phyloP scores from a whole-genome alignment of 2,888 invertebrate species.

The Melinaea marsaeus region DNA sequence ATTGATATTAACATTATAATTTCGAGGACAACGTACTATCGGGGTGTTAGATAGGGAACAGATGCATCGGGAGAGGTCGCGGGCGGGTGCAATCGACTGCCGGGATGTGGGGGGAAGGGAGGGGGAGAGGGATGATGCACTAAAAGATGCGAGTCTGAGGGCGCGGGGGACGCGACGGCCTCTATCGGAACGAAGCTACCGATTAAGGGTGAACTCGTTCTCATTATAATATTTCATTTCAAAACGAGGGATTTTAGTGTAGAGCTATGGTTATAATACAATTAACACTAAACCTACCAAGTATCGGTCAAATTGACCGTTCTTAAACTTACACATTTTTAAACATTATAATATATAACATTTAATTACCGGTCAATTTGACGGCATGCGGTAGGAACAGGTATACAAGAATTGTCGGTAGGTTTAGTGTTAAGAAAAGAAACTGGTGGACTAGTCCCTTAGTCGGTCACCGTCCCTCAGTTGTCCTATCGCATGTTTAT shows the following conservation, averaged over 20 bases:
- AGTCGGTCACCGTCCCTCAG: no score
- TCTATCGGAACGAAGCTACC: constrained; percentile 18
- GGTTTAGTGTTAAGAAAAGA: no score
- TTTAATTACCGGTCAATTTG: no score
- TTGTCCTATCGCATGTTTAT: no score
- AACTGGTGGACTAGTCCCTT: no score
- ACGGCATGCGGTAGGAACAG: no score
- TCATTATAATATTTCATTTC: constrained; percentile 24
- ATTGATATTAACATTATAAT: neutral
- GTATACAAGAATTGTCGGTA: neutral
- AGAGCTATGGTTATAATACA: neutral
- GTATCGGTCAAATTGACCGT: no score
- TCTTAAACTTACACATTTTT: no score
- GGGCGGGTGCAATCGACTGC: constrained; percentile 8
- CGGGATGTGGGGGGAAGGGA: constrained; percentile 20
- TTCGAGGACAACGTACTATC: neutral
- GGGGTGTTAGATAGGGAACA: constrained; percentile 15
- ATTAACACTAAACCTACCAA: neutral
- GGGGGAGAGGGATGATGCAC: constrained; percentile 15
- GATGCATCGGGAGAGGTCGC: constrained; percentile 22
- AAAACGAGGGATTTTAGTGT: neutral
- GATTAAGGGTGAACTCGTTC: constrained; percentile 17
- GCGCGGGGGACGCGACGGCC: constrained; percentile 7
- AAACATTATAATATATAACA: no score
- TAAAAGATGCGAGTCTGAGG: neutral